Base-by-base conservation (phyloP, 2,797 vertebrate genomes). In the Prunella strophiata region DNA sequence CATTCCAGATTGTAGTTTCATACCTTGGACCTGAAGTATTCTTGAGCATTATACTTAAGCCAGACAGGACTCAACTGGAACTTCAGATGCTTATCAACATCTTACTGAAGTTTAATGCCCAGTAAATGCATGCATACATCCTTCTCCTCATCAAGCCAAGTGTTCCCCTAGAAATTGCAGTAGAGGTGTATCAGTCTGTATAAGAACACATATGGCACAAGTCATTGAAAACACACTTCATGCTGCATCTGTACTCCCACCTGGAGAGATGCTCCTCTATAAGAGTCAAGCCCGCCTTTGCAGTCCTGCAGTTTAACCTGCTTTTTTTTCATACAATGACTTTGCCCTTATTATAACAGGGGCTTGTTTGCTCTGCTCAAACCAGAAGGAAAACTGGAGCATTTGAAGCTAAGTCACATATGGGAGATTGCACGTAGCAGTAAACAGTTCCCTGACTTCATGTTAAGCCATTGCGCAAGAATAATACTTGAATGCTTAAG, bases 401-500 rank as follows among this genome's bases (percentile, higher is more conserved):
- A 84, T 40, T 62, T 40, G 27, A 88, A 91, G 54, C 55, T 78
- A 93, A 90, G 77, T 58, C 85, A 84, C 83, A 45, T 62, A 84
- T 12, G 32, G 71, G 88, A 85, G 66, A 89, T 20, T 50, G 51
- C 79, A 43, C 11, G 14, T 18, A 63, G 63, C 55, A 81, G 70
- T 70, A 81, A 96, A 85, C 63, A 90, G 59, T 47, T 92, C 79
- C 68, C 79, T 75, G 81, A 73, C 66, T 77, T 86, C 34, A 47
- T 11, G 11, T 83, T 75, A 75, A 95, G 26, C 55, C 45, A 59
- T 82, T 93, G 74, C 1, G 0, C 82, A 97, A 92, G 47, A 96
- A 38, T 40, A 85, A 65, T 81, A 95, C 54, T 81, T 73, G 70
- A 94, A 94, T 36, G n/a, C 16, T 89, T 87, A 95, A 94, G 79